Base-by-base conservation (phyloP, 2,797 vertebrate genomes). In the Ammospiza maritima region DNA sequence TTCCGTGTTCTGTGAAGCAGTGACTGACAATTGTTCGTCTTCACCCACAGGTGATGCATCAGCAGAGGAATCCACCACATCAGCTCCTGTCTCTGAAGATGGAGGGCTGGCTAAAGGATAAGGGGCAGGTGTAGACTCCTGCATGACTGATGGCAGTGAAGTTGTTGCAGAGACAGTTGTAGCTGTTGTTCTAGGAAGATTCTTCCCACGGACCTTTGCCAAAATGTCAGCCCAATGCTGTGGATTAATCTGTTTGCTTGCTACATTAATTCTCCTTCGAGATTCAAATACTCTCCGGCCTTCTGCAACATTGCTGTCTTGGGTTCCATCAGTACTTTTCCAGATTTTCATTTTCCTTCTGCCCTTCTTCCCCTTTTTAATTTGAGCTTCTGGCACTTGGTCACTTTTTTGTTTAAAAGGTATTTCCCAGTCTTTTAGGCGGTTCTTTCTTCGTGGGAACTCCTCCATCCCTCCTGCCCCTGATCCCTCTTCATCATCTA, bases 191-290 rank as follows among this genome's bases (percentile, higher is more conserved):
- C 93, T 98, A 34, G 96, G 92, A 92, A 89, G 22, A 26, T 97
- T 98, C 93, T 95, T 98, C 20, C 98, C 98, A 29, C 99, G 98
- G 13, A 99, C 98, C 75, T 99, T 98, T 32, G 99, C 98, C 89
- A 99, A 96, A 97, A 99, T 99, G n/a, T 98, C 98, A 4, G 99
- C 99, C 99, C 99, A 99, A 14, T 97, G 99, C 71, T 98, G 96
- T 0, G 99, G 99, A 86, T 99, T 98, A 81, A 99, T 99, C 90
- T 99, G 98, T 30, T 98, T 98, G 89, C 97, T 99, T 21, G 98
- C 98, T 96, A 98, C 51, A 56, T 98, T 98, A 29, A 98, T 90
- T 93, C 98, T 98, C 29, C 99, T 98, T 32, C 98, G 97, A 64
- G 96, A 98, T 30, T 98, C 99, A 22, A 97, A 97, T 12, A 67